These are phyloP conservation scores for Athene noctua DNA, from an alignment of 2,113 vertebrate species.

Conservation along the genomic window DNA sequence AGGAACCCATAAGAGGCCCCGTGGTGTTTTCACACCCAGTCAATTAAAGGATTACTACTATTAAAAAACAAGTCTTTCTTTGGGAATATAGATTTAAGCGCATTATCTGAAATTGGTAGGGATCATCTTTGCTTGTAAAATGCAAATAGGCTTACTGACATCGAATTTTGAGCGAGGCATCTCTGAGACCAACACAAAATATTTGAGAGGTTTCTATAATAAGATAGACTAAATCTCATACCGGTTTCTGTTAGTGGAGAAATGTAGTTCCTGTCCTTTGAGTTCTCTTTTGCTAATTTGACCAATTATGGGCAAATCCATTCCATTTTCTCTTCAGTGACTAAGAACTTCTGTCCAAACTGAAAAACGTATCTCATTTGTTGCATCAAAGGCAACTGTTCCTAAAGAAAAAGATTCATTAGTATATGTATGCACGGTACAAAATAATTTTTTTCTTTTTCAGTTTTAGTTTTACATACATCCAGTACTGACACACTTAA, in stretches of 20 bases:
- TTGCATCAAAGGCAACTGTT: not conserved
- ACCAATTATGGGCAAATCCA: not conserved
- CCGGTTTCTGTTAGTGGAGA: not conserved
- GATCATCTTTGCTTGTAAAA: conserved; percentile 60
- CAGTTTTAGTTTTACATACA: not conserved
- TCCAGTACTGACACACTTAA: not conserved
- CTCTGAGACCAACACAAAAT: not conserved
- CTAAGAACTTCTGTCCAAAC: not conserved
- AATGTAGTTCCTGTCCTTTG: not conserved
- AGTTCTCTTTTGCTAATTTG: not conserved
- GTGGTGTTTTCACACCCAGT: conserved; percentile 45
- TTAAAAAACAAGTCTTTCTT: conserved; percentile 39
- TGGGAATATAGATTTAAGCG: conserved; percentile 24
- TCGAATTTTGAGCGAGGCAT: not conserved
- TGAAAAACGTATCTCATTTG: not conserved
- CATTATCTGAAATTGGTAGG: conserved; percentile 57
- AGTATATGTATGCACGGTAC: not conserved
- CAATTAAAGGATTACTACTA: conserved; percentile 63
- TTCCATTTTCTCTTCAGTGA: not conserved
- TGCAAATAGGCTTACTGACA: not conserved
- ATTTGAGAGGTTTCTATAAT: not conserved
- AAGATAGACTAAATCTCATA: not conserved
- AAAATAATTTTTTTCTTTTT: not conserved
- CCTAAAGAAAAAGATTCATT: not conserved
- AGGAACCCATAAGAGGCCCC: conserved; percentile 11